Evolutionary conservation across 2,888 invertebrate species (phyloP), one percentile per base, ranked within the genome.

Genomic region (Trachelus stipa): DNA sequence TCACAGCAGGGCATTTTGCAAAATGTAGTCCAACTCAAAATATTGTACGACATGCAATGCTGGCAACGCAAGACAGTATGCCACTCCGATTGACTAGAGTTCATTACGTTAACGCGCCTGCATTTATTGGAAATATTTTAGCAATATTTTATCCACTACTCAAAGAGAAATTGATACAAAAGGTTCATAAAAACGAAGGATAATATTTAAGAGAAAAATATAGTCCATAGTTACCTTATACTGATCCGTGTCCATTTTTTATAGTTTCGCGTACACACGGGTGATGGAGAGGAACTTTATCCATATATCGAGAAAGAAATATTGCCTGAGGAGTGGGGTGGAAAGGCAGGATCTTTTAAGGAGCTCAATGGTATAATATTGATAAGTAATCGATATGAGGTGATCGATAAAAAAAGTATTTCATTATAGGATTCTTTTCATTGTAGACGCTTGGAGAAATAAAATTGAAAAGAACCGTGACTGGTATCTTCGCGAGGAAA

Each of bases 321-420:
- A 73, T 84, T 92, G 34, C 92, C 92, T 1, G 88, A 88, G 4
- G 92, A 92, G 82, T 92, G 91, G 87, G 92, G 92, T 68, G 92
- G 92, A 12, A 90, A 90, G 76, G 89, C 91, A 15, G 91, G 91
- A 76, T 88, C 88, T 30, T 88, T 91, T 31, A 74, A 84, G 11
- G 88, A 91, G 78, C 82, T 91, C 4, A 91, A 88, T 77, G 89
- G 91, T 91, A 76, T 56, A 73, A 77, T 77, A 34, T 37, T 74
- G 35, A 30, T 37, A 40, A n/a, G 12, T 4, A n/a, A 71, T 71
- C 6, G 15, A 30, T 71, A 34, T n/a, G 33, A 34, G 33, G 34
- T n/a, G 34, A 69, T 69, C 69, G 12, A 34, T 74, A 33, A 71
- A 30, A 34, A 33, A 76, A 12, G 11, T 34, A 74, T 11, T 69